Base-by-base conservation (phyloP, 2,113 vertebrate genomes). In the Mastomys natalensis region DNA sequence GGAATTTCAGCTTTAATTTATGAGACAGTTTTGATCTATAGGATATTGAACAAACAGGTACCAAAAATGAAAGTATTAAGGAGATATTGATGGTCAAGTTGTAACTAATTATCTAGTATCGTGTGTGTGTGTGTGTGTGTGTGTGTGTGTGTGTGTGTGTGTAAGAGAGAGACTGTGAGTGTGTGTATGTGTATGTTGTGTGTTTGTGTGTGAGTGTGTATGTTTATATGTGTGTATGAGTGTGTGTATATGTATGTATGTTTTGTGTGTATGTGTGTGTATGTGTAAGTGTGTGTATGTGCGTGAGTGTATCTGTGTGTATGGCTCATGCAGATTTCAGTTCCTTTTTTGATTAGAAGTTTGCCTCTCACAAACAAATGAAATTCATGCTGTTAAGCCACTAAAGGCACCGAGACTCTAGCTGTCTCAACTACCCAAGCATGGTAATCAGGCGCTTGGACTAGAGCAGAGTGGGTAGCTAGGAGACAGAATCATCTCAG, bases 1-100 rank as follows among this genome's bases (percentile, higher is more conserved):
- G 40, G 94, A 93, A 66, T 87, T 64, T 60, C 87, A 91, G 10
- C 21, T 94, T 84, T 64, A 78, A 74, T 87, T 66, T 82, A 45
- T 87, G 22, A 90, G 4, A 64, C 72, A 58, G 74, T 29, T 74
- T 37, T 53, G 9, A 78, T 82, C 53, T 78, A 4, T 84, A 66
- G 21, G 40, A 31, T 73, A 85, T 90, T 80, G 40, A 72, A 10
- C 17, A 78, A 93, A 53, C 43, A 43, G 29, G 85, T 89, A 70
- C 85, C 17, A 55, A 72, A 93, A 91, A 88, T 77, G 55, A 73
- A 76, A 58, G 21, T 40, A 55, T 21, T 43, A 24, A 58, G n/a
- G 17, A 40, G 21, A 72, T 91, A 26, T 26, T 77, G 3, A 73
- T 73, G 3, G 64, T 87, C 34, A 93, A 12, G 62, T 95, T 77